Evolutionary conservation across 2,797 vertebrate species (phyloP).

Genomic region (Schizopygopsis malacanthus): DNA sequence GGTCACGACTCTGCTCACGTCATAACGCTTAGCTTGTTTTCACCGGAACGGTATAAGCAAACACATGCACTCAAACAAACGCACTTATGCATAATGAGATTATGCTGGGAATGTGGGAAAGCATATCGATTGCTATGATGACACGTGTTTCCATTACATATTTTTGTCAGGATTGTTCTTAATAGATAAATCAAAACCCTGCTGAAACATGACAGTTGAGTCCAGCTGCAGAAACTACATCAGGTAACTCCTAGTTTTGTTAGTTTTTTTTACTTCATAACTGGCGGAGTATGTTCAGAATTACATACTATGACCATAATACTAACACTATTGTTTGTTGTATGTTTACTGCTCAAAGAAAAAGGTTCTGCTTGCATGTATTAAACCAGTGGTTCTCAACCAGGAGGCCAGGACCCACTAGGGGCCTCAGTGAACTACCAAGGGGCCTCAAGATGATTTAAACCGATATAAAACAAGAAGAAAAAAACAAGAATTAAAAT

Average conservation of each 20-base stretch:
- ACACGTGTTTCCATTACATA: neutral
- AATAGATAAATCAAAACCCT: neutral
- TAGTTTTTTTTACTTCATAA: neutral
- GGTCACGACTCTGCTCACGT: constrained; percentile 10
- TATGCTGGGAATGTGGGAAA: neutral
- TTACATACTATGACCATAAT: no score
- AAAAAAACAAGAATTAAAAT: neutral
- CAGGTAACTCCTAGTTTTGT: neutral
- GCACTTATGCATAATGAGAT: neutral
- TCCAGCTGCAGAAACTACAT: neutral
- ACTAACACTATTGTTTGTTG: neutral
- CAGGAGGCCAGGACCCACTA: neutral
- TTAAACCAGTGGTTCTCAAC: neutral
- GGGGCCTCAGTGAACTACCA: neutral
- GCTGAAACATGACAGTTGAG: neutral
- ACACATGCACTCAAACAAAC: constrained; percentile 26
- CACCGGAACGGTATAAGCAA: neutral
- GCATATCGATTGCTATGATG: neutral
- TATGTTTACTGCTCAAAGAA: neutral
- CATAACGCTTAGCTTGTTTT: constrained; percentile 1
- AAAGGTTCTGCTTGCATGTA: neutral
- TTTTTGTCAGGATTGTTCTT: neutral
- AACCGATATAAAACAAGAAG: neutral
- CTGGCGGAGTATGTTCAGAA: neutral
- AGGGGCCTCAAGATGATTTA: neutral